Conservation (phyloP, 30 jellyfish, hydroid and myxozoan species). For the Turritopsis rubra region DNA sequence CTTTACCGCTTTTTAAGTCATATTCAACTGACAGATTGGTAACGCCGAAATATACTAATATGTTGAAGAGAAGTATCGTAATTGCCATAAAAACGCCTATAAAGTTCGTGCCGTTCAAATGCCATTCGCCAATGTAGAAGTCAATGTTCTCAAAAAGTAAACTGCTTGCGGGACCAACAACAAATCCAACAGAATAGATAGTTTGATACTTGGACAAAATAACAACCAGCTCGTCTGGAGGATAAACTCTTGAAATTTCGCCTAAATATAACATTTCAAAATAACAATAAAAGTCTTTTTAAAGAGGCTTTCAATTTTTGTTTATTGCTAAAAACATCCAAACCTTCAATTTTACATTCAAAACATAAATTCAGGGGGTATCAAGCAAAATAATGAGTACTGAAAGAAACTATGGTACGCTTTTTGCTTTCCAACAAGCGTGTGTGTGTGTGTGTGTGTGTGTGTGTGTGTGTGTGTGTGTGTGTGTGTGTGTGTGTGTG, state of each 20-base stretch:
- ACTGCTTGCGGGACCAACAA: constrained; percentile 12
- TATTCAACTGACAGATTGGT: not conserved
- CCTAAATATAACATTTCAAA: constrained; percentile 4
- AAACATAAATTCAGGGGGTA: too few species aligned
- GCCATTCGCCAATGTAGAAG: constrained; percentile 1
- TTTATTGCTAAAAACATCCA: too few species aligned
- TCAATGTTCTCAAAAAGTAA: not conserved
- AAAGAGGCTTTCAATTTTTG: too few species aligned
- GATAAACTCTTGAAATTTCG: constrained; percentile 3
- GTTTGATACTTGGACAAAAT: not conserved
- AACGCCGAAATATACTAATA: not conserved
- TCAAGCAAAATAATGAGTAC: too few species aligned
- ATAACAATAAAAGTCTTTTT: too few species aligned
- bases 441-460: too few species aligned
- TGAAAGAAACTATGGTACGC: too few species aligned
- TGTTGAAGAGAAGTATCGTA: not conserved
- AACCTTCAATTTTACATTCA: too few species aligned
- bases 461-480: too few species aligned
- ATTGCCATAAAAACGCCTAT: constrained; percentile 17
- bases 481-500: too few species aligned
- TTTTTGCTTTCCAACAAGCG: too few species aligned
- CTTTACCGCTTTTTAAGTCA: not conserved
- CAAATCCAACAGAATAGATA: constrained; percentile 5
- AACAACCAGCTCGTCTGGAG: not conserved
- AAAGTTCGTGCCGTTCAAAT: constrained; percentile 6